These are phyloP conservation scores for Tetramorium simillimum DNA, from an alignment of 1,140 invertebrate species.

Conservation along the genomic window DNA sequence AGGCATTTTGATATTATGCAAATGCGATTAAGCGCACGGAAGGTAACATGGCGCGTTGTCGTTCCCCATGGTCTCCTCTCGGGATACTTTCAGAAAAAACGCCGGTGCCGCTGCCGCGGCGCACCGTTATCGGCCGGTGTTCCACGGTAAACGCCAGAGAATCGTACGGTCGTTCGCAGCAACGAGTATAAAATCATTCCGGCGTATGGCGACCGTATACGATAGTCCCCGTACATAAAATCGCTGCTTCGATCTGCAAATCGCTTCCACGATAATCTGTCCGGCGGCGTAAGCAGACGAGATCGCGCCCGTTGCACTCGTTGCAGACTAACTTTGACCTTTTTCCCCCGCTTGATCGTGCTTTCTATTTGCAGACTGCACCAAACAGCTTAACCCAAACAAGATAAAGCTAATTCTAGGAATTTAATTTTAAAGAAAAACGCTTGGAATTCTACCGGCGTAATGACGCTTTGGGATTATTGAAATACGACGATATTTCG, in stretches of 20 bases:
- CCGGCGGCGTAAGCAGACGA: background rate
- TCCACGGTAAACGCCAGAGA: slow-evolving; percentile 35
- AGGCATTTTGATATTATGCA: slow-evolving; percentile 84
- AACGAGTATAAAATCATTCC: slow-evolving; percentile 15
- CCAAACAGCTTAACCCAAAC: background rate
- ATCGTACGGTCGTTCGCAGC: background rate
- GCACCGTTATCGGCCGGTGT: slow-evolving; percentile 43
- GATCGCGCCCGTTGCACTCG: background rate
- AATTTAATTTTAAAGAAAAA: slow-evolving; percentile 13
- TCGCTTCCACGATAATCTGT: slow-evolving; percentile 15
- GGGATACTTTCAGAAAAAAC: slow-evolving; percentile 47
- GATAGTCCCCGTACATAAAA: background rate
- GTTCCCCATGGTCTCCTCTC: slow-evolving; percentile 45
- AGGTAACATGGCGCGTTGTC: slow-evolving; percentile 57
- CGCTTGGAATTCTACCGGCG: background rate
- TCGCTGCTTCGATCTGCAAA: slow-evolving; percentile 32
- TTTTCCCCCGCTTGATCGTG: background rate
- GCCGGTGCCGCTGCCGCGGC: background rate
- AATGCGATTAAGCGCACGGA: slow-evolving; percentile 79
- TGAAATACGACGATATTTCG: background rate
- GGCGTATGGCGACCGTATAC: slow-evolving; percentile 4
- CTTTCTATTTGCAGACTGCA: slow-evolving; percentile 3
- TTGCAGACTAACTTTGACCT: background rate
- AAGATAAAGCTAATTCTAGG: no score
- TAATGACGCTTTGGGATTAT: background rate